A percentile compares a stretch with the other conserved stretches of the same genome.
Evolutionary conservation across 2,797 vertebrate genomes (phyloP).

Genomic region (Prionace glauca): DNA sequence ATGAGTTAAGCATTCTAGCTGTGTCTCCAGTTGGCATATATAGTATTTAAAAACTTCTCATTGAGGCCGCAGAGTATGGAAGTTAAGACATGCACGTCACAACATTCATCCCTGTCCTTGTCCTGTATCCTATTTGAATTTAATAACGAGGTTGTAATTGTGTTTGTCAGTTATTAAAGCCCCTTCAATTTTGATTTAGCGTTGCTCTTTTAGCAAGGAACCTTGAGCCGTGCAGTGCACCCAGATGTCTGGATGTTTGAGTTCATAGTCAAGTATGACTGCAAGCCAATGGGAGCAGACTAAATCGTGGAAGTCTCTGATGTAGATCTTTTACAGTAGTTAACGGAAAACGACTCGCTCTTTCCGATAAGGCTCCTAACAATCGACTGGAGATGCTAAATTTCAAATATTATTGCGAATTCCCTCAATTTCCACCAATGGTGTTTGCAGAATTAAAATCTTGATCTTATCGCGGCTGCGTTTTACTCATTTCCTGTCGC

Average conservation of each 20-base stretch:
- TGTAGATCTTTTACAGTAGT: background rate
- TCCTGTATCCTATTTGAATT: background rate
- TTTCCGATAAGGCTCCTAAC: background rate
- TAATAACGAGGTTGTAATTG: background rate
- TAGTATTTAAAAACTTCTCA: background rate
- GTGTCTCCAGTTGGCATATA: background rate
- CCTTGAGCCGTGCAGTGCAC: background rate
- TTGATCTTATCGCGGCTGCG: background rate
- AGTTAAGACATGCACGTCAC: background rate
- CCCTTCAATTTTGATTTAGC: background rate
- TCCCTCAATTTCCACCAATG: background rate
- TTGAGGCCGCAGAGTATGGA: background rate
- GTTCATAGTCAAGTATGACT: background rate
- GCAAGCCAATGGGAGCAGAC: background rate
- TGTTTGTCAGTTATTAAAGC: background rate
- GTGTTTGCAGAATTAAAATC: background rate
- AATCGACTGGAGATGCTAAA: background rate
- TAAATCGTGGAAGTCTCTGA: background rate
- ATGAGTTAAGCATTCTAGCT: background rate
- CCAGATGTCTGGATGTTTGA: background rate
- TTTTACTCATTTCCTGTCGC: background rate
- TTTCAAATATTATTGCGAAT: background rate
- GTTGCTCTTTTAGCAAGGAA: background rate
- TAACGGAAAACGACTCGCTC: background rate
- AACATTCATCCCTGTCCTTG: background rate